Percentiles rank a stretch among this genome's conserved stretches.
phyloP scores from a whole-genome alignment of 2,888 invertebrate species.

The Lissonota sp. region DNA sequence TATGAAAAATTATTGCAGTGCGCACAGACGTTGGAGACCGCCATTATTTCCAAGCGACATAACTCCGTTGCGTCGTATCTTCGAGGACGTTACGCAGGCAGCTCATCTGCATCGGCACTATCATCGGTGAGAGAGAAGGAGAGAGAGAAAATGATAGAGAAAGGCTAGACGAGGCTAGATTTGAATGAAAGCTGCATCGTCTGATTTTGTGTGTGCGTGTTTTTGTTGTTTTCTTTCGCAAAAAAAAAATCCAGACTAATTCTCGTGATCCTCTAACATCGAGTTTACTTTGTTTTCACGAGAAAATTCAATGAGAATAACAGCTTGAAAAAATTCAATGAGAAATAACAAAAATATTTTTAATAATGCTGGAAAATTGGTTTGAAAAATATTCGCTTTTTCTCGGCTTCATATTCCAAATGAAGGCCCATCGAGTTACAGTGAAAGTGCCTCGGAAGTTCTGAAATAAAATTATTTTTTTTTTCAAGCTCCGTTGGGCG shows the following conservation, averaged over 20 bases:
- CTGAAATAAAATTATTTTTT: conserved; percentile 52
- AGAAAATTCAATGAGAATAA: too few relatives aligned
- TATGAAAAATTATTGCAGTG: conserved; percentile 84
- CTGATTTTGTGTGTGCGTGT: conserved; percentile 34
- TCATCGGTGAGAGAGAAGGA: conserved; percentile 75
- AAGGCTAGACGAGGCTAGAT: conserved; percentile 6
- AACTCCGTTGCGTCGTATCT: conserved; percentile 90
- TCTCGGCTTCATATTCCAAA: background rate
- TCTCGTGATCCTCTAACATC: background rate
- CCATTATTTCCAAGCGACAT: conserved; percentile 92
- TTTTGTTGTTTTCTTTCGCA: conserved; percentile 52
- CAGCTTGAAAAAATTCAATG: too few relatives aligned
- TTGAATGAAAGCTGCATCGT: conserved; percentile 37
- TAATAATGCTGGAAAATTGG: too few relatives aligned
- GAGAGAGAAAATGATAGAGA: conserved; percentile 30
- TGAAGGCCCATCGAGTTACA: conserved; percentile 6
- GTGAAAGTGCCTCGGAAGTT: conserved; percentile 61
- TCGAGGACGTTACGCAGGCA: conserved; percentile 87
- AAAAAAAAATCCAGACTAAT: conserved; percentile 37
- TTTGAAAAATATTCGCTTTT: conserved; percentile 10
- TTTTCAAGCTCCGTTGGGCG: conserved; percentile 61
- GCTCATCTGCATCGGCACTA: conserved; percentile 84
- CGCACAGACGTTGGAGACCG: conserved; percentile 93
- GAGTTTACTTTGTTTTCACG: background rate
- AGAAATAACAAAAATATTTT: too few relatives aligned